Base-by-base conservation (phyloP, 2,113 vertebrate species). In the Poeciliopsis occidentalis region DNA sequence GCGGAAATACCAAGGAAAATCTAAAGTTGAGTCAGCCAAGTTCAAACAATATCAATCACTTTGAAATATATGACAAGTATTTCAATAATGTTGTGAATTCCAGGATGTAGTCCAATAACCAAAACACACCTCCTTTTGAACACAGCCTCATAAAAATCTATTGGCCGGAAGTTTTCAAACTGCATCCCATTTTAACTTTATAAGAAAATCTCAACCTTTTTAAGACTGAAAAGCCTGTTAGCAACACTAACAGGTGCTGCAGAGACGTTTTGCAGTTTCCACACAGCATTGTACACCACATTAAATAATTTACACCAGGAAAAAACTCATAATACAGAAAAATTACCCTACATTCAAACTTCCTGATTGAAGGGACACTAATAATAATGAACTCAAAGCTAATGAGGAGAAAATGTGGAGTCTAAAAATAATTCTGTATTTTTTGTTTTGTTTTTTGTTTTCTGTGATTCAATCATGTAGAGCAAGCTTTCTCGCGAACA, bases 401-500 rank as follows among this genome's bases (percentile, higher is more conserved):
- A 87, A 87, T 84, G 82, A 85, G 79, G 62, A 87, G 85, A 83
- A 89, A 86, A 82, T 76, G 39, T 39, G 22, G 65, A 0, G 19
- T 37, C 67, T 87, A 78, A 87, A 88, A 85, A 87, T 84, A 90
- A 57, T 22, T 3, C 13, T 15, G 1, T 60, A 26, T 29, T 29
- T 80, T 60, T 75, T 65, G 68, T 41, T 19, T 39, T 64, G 75
- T 69, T 57, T 71, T 73, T 67, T 80, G 54, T 75, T 89, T 87
- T 79, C 8, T 47, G 17, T 47, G 44, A 78, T 77, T 81, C 64
- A 71, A 80, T 68, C 61, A 57, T 3, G 22, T 37, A 11, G 34
- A 37, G 10, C 8, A n/a, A 31, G 29, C 73, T 78, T 69, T 24
- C 34, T 79, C 69, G 66, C 44, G 31, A 79, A 60, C 26, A 22